phyloP scores from a whole-genome alignment of 2,113 vertebrate genomes.

The Mirounga angustirostris region DNA sequence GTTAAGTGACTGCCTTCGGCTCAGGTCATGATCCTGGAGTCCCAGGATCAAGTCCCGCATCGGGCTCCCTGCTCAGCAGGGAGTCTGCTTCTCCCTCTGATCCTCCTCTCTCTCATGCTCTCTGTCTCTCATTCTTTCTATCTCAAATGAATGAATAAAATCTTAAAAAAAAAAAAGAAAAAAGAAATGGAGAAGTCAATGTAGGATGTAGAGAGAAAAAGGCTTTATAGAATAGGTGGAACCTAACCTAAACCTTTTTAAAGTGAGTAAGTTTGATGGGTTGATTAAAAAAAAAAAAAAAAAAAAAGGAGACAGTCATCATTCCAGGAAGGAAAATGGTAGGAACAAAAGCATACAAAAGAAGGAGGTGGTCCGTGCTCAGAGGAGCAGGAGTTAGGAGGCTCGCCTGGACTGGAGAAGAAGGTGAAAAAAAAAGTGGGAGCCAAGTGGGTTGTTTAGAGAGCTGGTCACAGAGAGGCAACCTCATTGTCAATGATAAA shows the following conservation, averaged over 20 bases:
- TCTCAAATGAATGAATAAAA: too few relatives aligned
- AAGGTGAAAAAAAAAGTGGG: background rate
- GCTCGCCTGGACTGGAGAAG: background rate
- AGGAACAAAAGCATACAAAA: background rate
- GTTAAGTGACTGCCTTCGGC: too few relatives aligned
- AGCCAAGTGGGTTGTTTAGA: background rate
- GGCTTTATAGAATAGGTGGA: background rate
- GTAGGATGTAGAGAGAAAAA: background rate
- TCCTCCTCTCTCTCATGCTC: too few relatives aligned
- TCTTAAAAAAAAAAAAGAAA: background rate
- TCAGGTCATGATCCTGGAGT: too few relatives aligned
- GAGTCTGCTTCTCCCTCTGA: too few relatives aligned
- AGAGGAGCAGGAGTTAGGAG: background rate
- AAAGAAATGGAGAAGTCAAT: background rate
- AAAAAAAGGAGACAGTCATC: background rate
- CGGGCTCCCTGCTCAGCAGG: too few relatives aligned
- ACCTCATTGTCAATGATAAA: background rate
- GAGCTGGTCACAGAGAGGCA: background rate
- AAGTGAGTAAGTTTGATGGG: background rate
- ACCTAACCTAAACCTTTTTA: background rate
- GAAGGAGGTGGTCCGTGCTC: background rate
- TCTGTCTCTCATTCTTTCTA: too few relatives aligned
- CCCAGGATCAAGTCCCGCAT: too few relatives aligned
- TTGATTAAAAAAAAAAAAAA: background rate
- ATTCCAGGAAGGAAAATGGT: background rate